A percentile compares a stretch with the other conserved stretches of the same genome.
phyloP scores from a whole-genome alignment of 2,888 invertebrate species.

The Lysandra bellargus region DNA sequence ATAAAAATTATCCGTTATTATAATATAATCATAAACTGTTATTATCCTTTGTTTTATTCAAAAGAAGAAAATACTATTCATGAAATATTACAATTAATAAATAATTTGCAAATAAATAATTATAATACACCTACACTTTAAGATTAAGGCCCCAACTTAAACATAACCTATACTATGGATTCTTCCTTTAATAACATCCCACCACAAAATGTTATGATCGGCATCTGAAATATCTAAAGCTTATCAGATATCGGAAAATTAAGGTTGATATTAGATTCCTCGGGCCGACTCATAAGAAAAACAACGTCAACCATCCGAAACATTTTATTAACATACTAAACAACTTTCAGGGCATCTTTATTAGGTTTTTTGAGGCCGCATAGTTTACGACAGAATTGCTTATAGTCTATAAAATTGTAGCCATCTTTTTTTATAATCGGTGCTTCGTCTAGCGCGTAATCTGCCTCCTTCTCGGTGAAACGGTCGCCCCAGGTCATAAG shows the following conservation, averaged over 20 bases:
- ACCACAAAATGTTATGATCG: neutral
- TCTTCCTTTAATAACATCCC: neutral
- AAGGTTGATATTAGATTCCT: neutral
- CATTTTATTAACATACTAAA: constrained; percentile 26
- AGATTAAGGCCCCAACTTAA: neutral
- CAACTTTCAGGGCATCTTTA: constrained; percentile 45
- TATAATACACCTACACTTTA: neutral
- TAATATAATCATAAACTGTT: no score
- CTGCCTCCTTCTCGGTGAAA: constrained; percentile 82
- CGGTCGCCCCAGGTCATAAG: constrained; percentile 84
- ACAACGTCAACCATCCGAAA: constrained; percentile 12
- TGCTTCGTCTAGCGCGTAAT: constrained; percentile 82
- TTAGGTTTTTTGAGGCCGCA: constrained; percentile 79
- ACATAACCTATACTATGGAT: neutral
- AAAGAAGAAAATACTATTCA: no score
- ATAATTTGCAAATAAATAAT: no score
- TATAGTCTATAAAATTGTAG: constrained; percentile 81
- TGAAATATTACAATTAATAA: no score
- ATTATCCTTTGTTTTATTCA: no score
- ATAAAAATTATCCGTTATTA: no score
- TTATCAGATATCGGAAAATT: constrained; percentile 11
- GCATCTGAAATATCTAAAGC: neutral
- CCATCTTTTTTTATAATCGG: constrained; percentile 79
- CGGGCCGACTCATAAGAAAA: neutral
- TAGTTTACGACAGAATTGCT: constrained; percentile 82